phyloP scores from a whole-genome alignment of 2,888 invertebrate genomes.

The Tiliacea citrago region DNA sequence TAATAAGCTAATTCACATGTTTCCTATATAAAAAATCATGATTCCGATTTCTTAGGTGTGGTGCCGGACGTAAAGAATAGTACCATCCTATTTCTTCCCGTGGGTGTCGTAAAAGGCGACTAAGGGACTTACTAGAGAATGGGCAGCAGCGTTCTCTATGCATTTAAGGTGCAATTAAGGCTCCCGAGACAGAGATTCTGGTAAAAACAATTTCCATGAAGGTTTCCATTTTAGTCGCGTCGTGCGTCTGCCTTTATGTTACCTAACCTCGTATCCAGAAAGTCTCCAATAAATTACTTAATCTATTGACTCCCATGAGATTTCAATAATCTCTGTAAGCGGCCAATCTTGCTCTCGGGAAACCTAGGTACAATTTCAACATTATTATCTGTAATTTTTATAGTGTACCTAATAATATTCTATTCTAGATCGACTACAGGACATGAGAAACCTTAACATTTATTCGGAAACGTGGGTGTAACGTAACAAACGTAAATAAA shows the following conservation, averaged over 20 bases:
- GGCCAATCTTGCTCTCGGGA: not conserved
- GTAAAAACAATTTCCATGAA: too few species aligned
- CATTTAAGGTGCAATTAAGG: not conserved
- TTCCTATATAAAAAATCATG: too few species aligned
- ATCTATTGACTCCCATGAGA: constrained; percentile 25
- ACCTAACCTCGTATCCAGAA: not conserved
- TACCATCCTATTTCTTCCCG: too few species aligned
- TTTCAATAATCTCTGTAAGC: not conserved
- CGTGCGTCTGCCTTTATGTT: not conserved
- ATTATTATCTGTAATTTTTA: too few species aligned
- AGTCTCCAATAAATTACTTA: not conserved
- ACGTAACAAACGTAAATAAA: too few species aligned
- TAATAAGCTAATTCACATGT: not conserved
- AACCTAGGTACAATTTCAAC: not conserved
- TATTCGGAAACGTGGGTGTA: constrained; percentile 5
- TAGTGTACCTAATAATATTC: too few species aligned
- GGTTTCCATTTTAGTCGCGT: too few species aligned
- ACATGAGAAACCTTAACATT: not conserved
- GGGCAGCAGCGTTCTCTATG: too few species aligned
- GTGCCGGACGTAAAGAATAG: not conserved
- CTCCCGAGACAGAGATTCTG: too few species aligned
- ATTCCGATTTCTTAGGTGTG: not conserved
- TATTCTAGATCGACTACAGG: not conserved
- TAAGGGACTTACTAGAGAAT: too few species aligned
- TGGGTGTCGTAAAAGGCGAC: too few species aligned